Base-by-base conservation (phyloP, 2,113 vertebrate species). In the Equus przewalskii region DNA sequence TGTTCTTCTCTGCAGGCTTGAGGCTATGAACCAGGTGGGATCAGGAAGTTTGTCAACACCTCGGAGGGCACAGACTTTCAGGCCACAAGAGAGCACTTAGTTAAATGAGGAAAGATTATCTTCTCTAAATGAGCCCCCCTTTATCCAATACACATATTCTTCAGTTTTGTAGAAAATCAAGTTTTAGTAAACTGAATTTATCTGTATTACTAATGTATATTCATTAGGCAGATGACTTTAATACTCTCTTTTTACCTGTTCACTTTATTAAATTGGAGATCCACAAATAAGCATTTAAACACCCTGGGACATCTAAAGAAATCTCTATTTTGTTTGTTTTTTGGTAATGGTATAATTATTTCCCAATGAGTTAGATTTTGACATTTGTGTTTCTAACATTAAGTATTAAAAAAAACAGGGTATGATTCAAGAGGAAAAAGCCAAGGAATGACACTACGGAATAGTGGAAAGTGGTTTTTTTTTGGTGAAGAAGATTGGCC, bases 131-230 rank as follows among this genome's bases (percentile, higher is more conserved):
- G 36, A 73, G 6, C 12, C 1, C 21, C 18, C 8, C 22, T 84
- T 73, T 30, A 92, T 54, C n/a, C 30, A 89, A 65, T 13, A 58
- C 3, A 91, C 15, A 72, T 33, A 78, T 90, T 72, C 69, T 90
- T 86, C 28, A 83, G 19, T 69, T 97, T 56, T 81, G 21, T 67
- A 49, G 81, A 49, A 92, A 96, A 96, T 58, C 14, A 73, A n/a
- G 60, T 72, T 94, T 91, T 72, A 90, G 22, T 60, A 90, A 85
- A 81, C 28, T 33, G 41, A 94, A 85, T 93, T 92, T 92, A 64
- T 89, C 67, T 67, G 91, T 96, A 93, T 72, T 67, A 33, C 49
- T 56, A 72, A 13, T 64, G 82, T 28, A 19, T 97, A 62, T 73
- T 78, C 49, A 83, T 78, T 85, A 83, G 65, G 46, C 30, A 78